These are phyloP conservation scores for Tragopan temminckii DNA, from an alignment of 2,797 vertebrate genomes.

Conservation along the genomic window DNA sequence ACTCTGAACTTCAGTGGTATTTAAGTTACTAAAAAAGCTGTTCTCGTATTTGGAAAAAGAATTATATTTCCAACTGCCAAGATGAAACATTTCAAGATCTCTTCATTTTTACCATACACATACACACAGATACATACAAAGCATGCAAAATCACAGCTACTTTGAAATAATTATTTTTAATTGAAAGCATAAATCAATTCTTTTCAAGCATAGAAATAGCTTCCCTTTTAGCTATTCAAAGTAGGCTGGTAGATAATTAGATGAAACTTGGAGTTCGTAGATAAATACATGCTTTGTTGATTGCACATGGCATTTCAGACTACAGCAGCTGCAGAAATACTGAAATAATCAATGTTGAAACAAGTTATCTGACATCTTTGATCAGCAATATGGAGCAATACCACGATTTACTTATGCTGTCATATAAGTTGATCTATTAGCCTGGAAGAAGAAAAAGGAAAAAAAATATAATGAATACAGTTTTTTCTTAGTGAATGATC, in stretches of 20 bases:
- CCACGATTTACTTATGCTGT: background rate
- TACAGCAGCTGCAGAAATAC: background rate
- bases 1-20: background rate
- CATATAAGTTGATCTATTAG: background rate
- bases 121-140: accelerated
- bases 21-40: background rate
- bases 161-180: slow-evolving; percentile 41
- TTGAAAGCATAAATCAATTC: slow-evolving; percentile 37
- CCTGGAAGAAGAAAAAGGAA: background rate
- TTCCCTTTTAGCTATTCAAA: slow-evolving; percentile 6
- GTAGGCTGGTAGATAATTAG: background rate
- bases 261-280: slow-evolving; percentile 5
- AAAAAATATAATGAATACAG: background rate
- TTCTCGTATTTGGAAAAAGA: background rate
- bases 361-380: background rate
- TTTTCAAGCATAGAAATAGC: slow-evolving; percentile 23
- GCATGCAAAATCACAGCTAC: background rate
- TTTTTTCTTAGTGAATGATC: background rate
- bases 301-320: slow-evolving; percentile 29
- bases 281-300: slow-evolving; percentile 37
- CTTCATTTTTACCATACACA: background rate
- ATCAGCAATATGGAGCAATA: background rate
- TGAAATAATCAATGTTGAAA: background rate
- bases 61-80: background rate
- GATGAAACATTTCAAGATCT: background rate